Conservation (phyloP, 1,140 invertebrate species). For the Harlomillsia oculata region DNA sequence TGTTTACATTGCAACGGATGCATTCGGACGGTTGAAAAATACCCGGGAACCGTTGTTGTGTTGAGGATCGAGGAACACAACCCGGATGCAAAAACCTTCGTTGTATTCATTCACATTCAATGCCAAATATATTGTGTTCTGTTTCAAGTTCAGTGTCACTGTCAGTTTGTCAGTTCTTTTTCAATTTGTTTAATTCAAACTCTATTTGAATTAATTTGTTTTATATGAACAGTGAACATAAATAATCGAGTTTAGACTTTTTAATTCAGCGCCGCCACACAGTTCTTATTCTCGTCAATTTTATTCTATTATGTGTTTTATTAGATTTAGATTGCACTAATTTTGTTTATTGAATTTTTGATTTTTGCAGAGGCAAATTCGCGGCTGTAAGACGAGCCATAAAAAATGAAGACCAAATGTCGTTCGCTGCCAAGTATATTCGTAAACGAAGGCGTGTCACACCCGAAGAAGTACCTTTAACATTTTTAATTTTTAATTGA, state of each 20-base stretch:
- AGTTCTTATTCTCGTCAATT: background rate
- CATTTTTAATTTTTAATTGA: background rate
- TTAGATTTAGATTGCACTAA: background rate
- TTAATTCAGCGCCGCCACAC: background rate
- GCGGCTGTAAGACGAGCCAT: constrained; percentile 27
- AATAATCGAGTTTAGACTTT: background rate
- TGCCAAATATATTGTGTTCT: no score
- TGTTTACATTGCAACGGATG: background rate
- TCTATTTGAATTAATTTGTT: background rate
- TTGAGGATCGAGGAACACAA: no score
- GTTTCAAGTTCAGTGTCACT: no score
- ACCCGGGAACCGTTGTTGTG: no score
- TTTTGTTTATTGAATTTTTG: constrained; percentile 3
- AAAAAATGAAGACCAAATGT: constrained; percentile 20
- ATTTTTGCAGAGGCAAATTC: constrained; percentile 32
- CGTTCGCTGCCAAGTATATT: constrained; percentile 35
- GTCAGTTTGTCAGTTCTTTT: background rate
- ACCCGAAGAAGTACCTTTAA: constrained; percentile 29
- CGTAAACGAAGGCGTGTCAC: constrained; percentile 29
- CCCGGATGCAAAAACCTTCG: no score
- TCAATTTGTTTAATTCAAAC: background rate
- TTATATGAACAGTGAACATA: background rate
- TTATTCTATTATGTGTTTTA: background rate
- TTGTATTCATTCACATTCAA: no score
- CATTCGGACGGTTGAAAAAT: no score